Evolutionary conservation across 2,888 invertebrate species (phyloP), one percentile per base, ranked within the genome.

Genomic region (Pandemis cinnamomeana): DNA sequence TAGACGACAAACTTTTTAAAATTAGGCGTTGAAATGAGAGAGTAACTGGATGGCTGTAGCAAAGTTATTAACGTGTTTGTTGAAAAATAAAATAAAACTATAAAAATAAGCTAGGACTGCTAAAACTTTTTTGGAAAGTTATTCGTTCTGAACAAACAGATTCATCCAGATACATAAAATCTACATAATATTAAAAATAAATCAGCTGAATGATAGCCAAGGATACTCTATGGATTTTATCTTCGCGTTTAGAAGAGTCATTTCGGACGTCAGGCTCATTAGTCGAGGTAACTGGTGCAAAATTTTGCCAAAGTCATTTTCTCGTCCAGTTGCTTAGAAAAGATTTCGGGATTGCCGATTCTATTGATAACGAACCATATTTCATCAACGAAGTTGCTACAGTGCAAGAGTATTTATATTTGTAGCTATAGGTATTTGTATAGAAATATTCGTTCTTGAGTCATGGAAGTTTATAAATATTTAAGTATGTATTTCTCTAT

Each of bases 221-320:
- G 27, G 3, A 78, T 36, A 77, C 81, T 91, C 90, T 53, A 84
- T 46, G 27, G n/a, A 61, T 82, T 84, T 79, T 7, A 75, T 87
- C 81, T 88, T 84, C 87, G 83, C 84, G 84, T 88, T 90, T 89
- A 86, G 85, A 86, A 86, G 83, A 89, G 89, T 89, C 86, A 90
- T 88, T 87, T 88, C 86, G 90, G 91, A 91, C 88, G 87, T 92
- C 87, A 87, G 92, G 88, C 89, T 91, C 92, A 92, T 93, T 92
- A 93, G 90, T 87, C 88, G 87, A 90, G 89, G 91, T 92, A 91
- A 89, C 89, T 89, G 91, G 88, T 86, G 88, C 86, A 89, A 91
- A 91, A 86, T 80, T 90, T 90, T 86, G 82, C 87, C 86, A 76
- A 84, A 90, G 89, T 92, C 91, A 92, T 88, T 91, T 89, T 86